Evolutionary conservation across 2,113 vertebrate genomes (phyloP), one percentile per base, ranked within the genome.

Genomic region (Noctilio leporinus): DNA sequence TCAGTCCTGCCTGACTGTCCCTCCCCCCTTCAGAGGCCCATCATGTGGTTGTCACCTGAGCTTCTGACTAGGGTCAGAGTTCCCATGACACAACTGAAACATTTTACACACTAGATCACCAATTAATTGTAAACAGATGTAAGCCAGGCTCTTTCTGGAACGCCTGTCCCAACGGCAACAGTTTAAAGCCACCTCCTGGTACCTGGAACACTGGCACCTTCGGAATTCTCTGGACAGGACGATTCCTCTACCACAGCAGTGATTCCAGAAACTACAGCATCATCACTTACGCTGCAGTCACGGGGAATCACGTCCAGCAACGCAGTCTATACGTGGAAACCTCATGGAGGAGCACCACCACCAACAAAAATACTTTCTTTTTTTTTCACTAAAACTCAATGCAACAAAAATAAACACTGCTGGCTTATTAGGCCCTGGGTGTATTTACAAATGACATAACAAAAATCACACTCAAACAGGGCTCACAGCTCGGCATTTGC

Each of bases 151-250:
- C 87, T 96, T 96, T 94, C 85, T 24, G 86, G 95, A 94, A 90
- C 6, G 8, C 17, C 67, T 53, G 70, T 78, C 87, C 96, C 94
- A 82, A 89, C 96, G 97, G 96, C 92, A 93, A 82, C 72, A 57
- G 78, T 92, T 98, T 96, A 97, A 97, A 98, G 96, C 57, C 57
- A 24, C 11, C 26, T 26, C 30, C 57, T 62, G 57, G 57, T 24
- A 12, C 28, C 62, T 22, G 43, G 75, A 97, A 95, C 51, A 38
- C n/a, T 59, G 24, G 59, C 2, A 49, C 84, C 51, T 82, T 76
- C 81, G 88, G 94, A 97, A 81, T 57, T 51, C 75, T 94, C 55
- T 65, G 67, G 88, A 95, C 2, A 19, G 80, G 9, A 38, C 72
- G 93, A 91, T 89, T 64, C 92, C 16, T 6, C 72, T 40, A 45